Conservation (phyloP, 2,113 vertebrate genomes). For the Austrofundulus limnaeus region DNA sequence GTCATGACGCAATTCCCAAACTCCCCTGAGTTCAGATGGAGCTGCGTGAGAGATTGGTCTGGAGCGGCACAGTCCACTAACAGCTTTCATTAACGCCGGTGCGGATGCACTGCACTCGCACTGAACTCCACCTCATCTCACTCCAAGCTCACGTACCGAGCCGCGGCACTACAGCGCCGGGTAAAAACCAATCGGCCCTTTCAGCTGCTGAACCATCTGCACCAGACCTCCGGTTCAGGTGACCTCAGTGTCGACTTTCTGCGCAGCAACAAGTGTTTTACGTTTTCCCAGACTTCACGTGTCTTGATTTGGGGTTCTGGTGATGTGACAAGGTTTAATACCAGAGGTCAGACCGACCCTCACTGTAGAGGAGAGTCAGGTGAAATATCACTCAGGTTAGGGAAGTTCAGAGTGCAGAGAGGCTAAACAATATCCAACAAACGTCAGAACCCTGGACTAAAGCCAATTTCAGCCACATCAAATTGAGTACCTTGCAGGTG, state of each 20-base stretch:
- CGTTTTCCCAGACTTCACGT: neutral
- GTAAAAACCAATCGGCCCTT: neutral
- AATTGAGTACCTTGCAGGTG: too few relatives aligned
- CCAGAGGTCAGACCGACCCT: neutral
- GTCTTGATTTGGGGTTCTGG: neutral
- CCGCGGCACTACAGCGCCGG: neutral
- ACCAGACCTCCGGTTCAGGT: neutral
- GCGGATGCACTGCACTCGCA: neutral
- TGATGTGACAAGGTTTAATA: neutral
- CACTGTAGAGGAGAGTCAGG: neutral
- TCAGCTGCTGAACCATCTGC: neutral
- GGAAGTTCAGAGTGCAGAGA: neutral
- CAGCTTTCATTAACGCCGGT: conserved; percentile 44
- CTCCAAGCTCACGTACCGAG: conserved; percentile 10
- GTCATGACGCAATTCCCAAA: conserved; percentile 3
- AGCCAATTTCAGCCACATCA: neutral
- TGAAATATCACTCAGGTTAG: neutral
- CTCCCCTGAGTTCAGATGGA: conserved; percentile 31
- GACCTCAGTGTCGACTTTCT: neutral
- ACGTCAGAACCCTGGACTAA: neutral
- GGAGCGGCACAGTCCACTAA: conserved; percentile 12
- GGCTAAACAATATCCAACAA: neutral
- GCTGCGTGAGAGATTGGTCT: conserved; percentile 9
- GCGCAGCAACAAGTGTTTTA: neutral
- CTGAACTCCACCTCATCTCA: conserved; percentile 3